Evolutionary conservation across 1,140 invertebrate species (phyloP), one percentile per base, ranked within the genome.

Genomic region (Chironomus tepperi): DNA sequence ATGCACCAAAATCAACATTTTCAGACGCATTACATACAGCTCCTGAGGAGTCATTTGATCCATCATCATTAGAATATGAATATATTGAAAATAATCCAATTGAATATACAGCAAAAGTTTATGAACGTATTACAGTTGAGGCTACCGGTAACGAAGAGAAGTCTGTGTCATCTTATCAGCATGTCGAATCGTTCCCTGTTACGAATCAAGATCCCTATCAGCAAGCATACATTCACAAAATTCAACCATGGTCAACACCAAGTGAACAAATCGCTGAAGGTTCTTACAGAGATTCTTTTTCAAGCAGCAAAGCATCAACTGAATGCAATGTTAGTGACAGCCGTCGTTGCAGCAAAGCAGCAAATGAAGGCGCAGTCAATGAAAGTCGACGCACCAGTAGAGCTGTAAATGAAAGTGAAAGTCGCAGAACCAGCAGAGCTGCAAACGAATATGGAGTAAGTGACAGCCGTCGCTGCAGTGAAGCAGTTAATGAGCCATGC

Each of bases 11-110:
- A 76, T 78, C 85, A 12, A 80, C 79, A 75, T 78, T 84, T 78
- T 74, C 77, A 24, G 79, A 83, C 70, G 85, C 86, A 57, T 77
- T 86, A 74, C 82, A 81, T 73, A 85, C 84, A n/a, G 85, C 85
- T 64, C 80, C 85, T 8, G 78, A 81, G 3, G 79, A 80, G 7
- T 77, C 79, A n/a, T 70, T 70, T 70, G 19, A 70, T 70, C 19
- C 65, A 21, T 70, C 65, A 21, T 19, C 65, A 70, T 18, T 70
- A 10, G 65, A 70, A 70, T 70, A 70, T 19, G 65, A 70, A 19
- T 70, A 70, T 70, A 21, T 6, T 70, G 65, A 18, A 16, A 9
- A 42, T n/a, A 75, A 73, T 43, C 73, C 74, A 3, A 34, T 65
- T 7, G 43, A 74, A 43, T 67, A 73, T 10, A 75, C 74, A 74